phyloP scores from a whole-genome alignment of 2,113 vertebrate genomes.

The Conger conger region DNA sequence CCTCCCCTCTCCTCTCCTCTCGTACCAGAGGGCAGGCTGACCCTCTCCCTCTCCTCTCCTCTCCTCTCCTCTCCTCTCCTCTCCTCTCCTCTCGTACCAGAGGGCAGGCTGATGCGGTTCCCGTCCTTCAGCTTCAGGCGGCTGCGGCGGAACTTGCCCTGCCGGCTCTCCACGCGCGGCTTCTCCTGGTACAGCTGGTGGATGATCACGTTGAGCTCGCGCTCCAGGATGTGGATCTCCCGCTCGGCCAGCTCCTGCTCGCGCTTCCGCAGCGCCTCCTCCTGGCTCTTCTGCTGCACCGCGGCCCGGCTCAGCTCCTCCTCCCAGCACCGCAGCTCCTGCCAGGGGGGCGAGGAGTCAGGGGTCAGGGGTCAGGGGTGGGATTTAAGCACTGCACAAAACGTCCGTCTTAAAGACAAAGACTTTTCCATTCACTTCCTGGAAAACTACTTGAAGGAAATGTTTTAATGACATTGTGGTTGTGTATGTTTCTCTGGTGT shows the following conservation, averaged over 20 bases:
- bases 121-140: slow-evolving; percentile 91
- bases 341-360: neutral
- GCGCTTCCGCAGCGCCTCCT: slow-evolving; percentile 84
- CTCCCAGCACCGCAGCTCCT: slow-evolving; percentile 96
- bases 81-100: slow-evolving; percentile 65
- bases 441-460: no score
- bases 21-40: no score
- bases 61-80: no score
- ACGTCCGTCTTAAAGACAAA: no score
- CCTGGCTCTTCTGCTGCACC: slow-evolving; percentile 93
- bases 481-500: no score
- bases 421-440: no score
- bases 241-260: slow-evolving; percentile 94
- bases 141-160: slow-evolving; percentile 91
- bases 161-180: slow-evolving; percentile 88
- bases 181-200: slow-evolving; percentile 97
- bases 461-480: no score
- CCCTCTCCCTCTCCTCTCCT: no score
- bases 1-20: no score
- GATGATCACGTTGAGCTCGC: slow-evolving; percentile 96
- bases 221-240: slow-evolving; percentile 92
- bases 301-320: slow-evolving; percentile 90
- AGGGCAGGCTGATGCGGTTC: slow-evolving; percentile 94
- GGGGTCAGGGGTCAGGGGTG: neutral
- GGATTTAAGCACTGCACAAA: no score